Evolutionary conservation across 2,888 invertebrate species (phyloP).

Genomic region (Ornithoptera alexandrae): DNA sequence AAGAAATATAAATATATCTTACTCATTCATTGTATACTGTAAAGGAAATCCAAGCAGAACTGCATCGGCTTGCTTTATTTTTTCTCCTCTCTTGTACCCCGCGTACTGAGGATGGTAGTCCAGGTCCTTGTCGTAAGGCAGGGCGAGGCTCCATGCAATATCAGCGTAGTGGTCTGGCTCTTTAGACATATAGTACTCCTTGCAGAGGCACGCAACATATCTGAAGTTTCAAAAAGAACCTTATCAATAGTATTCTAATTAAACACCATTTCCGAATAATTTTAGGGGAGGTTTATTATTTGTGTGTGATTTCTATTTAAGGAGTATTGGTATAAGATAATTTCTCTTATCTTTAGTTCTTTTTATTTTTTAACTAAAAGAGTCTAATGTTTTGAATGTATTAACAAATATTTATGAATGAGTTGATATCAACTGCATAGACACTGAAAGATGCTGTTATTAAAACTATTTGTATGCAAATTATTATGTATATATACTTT

Average conservation of each 20-base stretch:
- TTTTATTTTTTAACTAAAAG: too few species aligned
- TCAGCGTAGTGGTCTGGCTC: slow-evolving; percentile 69
- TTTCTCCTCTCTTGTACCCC: slow-evolving; percentile 66
- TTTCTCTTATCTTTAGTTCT: too few species aligned
- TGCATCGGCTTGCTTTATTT: slow-evolving; percentile 81
- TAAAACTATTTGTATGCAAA: too few species aligned
- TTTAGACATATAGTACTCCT: slow-evolving; percentile 60
- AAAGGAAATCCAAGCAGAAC: slow-evolving; percentile 80
- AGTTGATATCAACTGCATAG: too few species aligned
- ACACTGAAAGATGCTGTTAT: too few species aligned
- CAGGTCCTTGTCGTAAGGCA: slow-evolving; percentile 69
- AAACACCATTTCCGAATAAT: background rate
- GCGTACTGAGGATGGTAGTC: slow-evolving; percentile 81
- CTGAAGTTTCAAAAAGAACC: slow-evolving; percentile 39
- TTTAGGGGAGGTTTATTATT: too few species aligned
- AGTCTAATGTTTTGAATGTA: too few species aligned
- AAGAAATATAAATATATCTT: slow-evolving; percentile 30
- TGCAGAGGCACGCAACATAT: slow-evolving; percentile 71
- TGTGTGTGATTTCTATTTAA: too few species aligned
- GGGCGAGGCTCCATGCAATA: slow-evolving; percentile 73
- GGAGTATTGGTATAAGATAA: too few species aligned
- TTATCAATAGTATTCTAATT: background rate
- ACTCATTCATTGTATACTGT: slow-evolving; percentile 73
- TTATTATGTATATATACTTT: too few species aligned
- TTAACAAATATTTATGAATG: too few species aligned